These are phyloP conservation scores for Fopius arisanus DNA, from an alignment of 1,140 invertebrate species.

Conservation along the genomic window DNA sequence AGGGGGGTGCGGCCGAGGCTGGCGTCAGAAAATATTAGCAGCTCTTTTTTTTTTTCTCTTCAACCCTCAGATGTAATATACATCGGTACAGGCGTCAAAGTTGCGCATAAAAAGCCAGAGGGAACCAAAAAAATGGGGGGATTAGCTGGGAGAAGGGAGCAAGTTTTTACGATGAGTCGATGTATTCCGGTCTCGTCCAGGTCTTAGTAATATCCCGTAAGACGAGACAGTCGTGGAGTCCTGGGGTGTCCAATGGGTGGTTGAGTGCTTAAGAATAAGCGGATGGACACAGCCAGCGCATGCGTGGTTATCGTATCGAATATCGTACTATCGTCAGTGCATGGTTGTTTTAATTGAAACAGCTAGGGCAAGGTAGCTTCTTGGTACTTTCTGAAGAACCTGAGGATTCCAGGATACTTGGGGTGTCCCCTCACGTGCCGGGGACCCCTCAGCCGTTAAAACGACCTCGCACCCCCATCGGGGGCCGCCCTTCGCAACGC, in stretches of 20 bases:
- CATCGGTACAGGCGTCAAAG: slow-evolving; percentile 30
- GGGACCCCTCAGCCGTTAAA: slow-evolving; percentile 46
- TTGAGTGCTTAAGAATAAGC: slow-evolving; percentile 29
- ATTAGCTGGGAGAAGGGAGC: slow-evolving; percentile 33
- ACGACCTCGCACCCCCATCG: slow-evolving; percentile 49
- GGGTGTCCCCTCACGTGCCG: slow-evolving; percentile 27
- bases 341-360: slow-evolving; percentile 66
- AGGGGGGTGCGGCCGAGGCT: slow-evolving; percentile 35
- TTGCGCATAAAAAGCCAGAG: neutral
- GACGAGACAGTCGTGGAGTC: slow-evolving; percentile 3
- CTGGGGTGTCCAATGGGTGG: slow-evolving; percentile 36
- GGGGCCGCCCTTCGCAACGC: slow-evolving; percentile 33
- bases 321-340: slow-evolving; percentile 23
- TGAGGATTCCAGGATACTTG: slow-evolving; percentile 21
- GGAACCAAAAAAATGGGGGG: neutral
- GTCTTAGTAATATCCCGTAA: slow-evolving; percentile 41
- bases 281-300: neutral
- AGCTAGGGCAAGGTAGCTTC: slow-evolving; percentile 44
- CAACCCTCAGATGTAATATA: neutral
- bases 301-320: neutral
- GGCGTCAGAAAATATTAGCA: slow-evolving; percentile 23
- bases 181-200: slow-evolving; percentile 58
- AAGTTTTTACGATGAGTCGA: slow-evolving; percentile 47
- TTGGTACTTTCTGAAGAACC: neutral
- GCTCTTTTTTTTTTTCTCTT: neutral